These are phyloP conservation scores for Acleris laterana DNA, from an alignment of 2,888 invertebrate genomes.

Conservation along the genomic window DNA sequence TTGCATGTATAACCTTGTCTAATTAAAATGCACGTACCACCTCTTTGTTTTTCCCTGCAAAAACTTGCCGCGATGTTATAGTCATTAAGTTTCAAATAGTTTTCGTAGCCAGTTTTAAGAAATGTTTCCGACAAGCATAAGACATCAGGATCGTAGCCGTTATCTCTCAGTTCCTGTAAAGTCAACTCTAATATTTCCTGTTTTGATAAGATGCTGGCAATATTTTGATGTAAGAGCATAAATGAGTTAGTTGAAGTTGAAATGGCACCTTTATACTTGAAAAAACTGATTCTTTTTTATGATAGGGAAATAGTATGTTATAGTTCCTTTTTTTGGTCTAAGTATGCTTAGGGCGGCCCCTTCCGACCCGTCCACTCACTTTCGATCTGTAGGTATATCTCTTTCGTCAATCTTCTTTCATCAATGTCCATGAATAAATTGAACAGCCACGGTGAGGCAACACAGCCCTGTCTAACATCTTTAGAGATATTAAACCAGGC, in stretches of 20 bases:
- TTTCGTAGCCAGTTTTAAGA: neutral
- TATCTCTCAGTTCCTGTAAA: neutral
- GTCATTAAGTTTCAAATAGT: neutral
- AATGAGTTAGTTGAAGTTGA: too few species aligned
- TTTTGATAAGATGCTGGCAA: neutral
- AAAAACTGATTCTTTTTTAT: constrained; percentile 14
- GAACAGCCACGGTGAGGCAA: too few species aligned
- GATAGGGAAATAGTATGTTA: too few species aligned
- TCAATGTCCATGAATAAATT: too few species aligned
- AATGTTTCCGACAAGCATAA: neutral
- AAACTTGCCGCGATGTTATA: neutral
- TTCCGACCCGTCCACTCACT: too few species aligned
- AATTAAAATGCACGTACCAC: neutral
- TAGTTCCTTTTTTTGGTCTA: too few species aligned
- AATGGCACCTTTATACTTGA: neutral
- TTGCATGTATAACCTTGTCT: neutral
- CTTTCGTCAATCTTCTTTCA: too few species aligned
- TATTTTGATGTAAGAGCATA: neutral
- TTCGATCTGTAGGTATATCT: too few species aligned
- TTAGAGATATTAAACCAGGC: too few species aligned
- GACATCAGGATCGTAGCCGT: neutral
- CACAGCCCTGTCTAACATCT: too few species aligned
- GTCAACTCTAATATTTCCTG: neutral
- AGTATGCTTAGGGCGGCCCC: too few species aligned
- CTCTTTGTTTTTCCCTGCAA: neutral